Conservation (phyloP, 2,113 vertebrate genomes). For the Lagenorhynchus albirostris region DNA sequence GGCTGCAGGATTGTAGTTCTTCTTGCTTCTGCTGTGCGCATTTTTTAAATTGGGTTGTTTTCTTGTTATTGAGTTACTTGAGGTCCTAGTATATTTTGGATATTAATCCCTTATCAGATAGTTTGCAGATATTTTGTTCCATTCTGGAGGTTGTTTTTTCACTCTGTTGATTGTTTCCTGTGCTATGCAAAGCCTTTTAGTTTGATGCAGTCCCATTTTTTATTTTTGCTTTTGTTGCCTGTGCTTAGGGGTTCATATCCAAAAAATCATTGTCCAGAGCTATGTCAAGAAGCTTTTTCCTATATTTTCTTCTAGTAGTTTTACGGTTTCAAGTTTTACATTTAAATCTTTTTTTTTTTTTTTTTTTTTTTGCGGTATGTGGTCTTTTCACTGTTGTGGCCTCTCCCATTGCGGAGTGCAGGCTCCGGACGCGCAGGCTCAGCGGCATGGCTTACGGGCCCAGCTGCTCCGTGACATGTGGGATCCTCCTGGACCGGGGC, state of each 20-base stretch:
- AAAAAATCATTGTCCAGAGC: neutral
- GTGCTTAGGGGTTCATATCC: neutral
- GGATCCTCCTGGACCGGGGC: too few relatives aligned
- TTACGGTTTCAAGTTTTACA: neutral
- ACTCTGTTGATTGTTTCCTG: neutral
- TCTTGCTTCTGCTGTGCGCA: too few relatives aligned
- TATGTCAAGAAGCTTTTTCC: neutral
- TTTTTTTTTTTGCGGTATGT: too few relatives aligned
- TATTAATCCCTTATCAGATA: neutral
- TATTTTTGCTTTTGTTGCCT: slow-evolving; percentile 1
- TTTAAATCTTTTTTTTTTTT: neutral
- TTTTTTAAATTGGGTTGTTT: neutral
- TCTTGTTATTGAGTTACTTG: neutral
- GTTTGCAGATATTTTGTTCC: neutral
- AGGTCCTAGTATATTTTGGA: neutral
- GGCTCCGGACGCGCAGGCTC: too few relatives aligned
- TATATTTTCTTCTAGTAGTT: neutral
- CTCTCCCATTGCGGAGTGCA: too few relatives aligned
- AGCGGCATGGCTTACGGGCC: too few relatives aligned
- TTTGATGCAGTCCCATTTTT: neutral
- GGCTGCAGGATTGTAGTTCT: too few relatives aligned
- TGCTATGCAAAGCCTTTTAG: neutral
- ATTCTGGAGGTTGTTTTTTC: neutral
- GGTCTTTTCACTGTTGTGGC: too few relatives aligned
- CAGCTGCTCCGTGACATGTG: too few relatives aligned